Conservation (phyloP, 1,140 invertebrate species). For the Euura lappo region DNA sequence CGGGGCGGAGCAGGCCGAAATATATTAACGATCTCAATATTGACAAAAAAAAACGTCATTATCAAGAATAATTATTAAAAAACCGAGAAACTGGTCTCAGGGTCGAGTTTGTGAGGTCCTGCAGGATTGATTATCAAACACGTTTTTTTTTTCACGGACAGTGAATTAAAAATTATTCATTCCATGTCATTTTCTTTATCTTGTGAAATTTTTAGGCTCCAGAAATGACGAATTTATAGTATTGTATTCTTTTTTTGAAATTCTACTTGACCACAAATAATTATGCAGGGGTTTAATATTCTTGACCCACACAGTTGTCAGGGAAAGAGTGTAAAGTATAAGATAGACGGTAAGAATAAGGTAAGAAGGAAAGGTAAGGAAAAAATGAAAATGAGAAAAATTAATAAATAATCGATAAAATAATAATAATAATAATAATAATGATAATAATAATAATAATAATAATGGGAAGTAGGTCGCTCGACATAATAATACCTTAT, state of each 20-base stretch:
- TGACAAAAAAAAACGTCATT: no score
- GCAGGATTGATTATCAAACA: no score
- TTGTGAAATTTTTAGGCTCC: no score
- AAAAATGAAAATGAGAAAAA: not conserved
- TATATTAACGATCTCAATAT: no score
- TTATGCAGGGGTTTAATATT: not conserved
- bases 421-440: constrained; percentile 9
- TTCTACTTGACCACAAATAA: not conserved
- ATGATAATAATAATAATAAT: constrained; percentile 10
- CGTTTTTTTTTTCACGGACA: no score
- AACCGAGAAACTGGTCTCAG: no score
- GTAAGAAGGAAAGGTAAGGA: not conserved
- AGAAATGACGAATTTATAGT: no score
- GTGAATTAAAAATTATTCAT: no score
- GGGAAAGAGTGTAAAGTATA: not conserved
- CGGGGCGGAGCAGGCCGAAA: no score
- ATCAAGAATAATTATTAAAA: no score
- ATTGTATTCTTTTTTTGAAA: not conserved
- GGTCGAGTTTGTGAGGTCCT: no score
- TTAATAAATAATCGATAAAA: not conserved
- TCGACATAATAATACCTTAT: constrained; percentile 10
- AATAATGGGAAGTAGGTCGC: constrained; percentile 20
- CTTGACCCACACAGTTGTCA: not conserved
- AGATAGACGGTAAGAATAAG: not conserved
- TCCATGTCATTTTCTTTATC: no score